Evolutionary conservation across 2,888 invertebrate genomes (phyloP).

Genomic region (Andrena marginata): DNA sequence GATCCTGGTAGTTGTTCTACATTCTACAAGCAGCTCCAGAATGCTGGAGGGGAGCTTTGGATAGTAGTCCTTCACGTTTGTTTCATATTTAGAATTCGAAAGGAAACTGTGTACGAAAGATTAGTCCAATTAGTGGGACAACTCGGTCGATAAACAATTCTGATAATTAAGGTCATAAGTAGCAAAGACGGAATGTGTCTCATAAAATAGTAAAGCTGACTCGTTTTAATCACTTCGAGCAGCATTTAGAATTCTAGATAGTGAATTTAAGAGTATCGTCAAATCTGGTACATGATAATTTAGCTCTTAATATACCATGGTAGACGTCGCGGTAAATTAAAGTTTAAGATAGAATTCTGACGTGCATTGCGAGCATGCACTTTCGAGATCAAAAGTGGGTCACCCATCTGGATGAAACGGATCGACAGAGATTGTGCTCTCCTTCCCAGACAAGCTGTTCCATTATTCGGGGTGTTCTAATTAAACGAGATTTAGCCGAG

Average conservation of each 20-base stretch:
- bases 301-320: neutral
- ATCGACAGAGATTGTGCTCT: constrained; percentile 29
- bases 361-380: neutral
- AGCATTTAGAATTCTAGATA: neutral
- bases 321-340: neutral
- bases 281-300: neutral
- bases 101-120: neutral
- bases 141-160: too few species aligned
- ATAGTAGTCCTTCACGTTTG: constrained; percentile 3
- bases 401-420: constrained; percentile 33
- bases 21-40: neutral
- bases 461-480: constrained; percentile 39
- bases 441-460: constrained; percentile 28
- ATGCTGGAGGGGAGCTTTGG: constrained; percentile 16
- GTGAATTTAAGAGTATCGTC: neutral
- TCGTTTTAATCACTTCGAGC: too few species aligned
- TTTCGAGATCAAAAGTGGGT: constrained; percentile 32
- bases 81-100: neutral
- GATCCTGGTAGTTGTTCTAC: constrained; percentile 5
- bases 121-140: neutral
- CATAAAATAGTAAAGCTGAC: too few species aligned
- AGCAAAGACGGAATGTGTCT: too few species aligned
- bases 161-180: too few species aligned
- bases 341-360: neutral
- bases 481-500: constrained; percentile 17